Evolutionary conservation across 2,888 invertebrate species (phyloP), one percentile per base, ranked within the genome.

Genomic region (Frankliniella intonsa): DNA sequence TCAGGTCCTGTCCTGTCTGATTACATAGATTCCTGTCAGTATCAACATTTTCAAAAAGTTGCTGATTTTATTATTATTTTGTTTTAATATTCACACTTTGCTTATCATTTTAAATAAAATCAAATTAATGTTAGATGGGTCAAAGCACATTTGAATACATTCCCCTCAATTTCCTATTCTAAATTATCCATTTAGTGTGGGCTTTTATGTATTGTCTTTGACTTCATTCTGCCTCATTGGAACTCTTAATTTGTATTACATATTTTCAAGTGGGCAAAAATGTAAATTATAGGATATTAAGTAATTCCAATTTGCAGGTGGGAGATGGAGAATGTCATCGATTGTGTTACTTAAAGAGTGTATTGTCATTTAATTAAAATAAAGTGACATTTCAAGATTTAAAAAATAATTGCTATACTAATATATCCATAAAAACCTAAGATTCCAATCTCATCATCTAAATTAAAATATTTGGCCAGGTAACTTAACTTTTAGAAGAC

Each of bases 311-410:
- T 25, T 25, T 76, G 3, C 9, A 69, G n/a, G 38, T 62, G 7
- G 69, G 69, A 76, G 69, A 25, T 76, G 69, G 69, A 76, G 69
- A 76, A 76, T 22, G 69, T 76, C 69, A 76, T 76, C 12, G 69
- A 76, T 22, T 76, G 69, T 76, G 69, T 76, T 76, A 76, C 69
- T 76, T 76, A 76, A 25, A 55, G n/a, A 76, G n/a, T 62, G 62
- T 62, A 62, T n/a, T 17, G 62, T 38, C 62, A 62, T 62, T 55
- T 62, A 62, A 62, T 62, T 62, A n/a, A 76, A 76, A 76, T 76
- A 76, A 76, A 76, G 25, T 55, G 14, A 55, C 14, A 55, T 5
- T 19, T 19, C 19, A 14, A 0, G 19, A 55, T 14, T 55, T 14
- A 55, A 14, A 14, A 55, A 19, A 55, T 19, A 14, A 19, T 14